Percentiles rank a stretch among this genome's conserved stretches.
Evolutionary conservation across 1,140 invertebrate genomes (phyloP).

Genomic region (Habropoda laboriosa): DNA sequence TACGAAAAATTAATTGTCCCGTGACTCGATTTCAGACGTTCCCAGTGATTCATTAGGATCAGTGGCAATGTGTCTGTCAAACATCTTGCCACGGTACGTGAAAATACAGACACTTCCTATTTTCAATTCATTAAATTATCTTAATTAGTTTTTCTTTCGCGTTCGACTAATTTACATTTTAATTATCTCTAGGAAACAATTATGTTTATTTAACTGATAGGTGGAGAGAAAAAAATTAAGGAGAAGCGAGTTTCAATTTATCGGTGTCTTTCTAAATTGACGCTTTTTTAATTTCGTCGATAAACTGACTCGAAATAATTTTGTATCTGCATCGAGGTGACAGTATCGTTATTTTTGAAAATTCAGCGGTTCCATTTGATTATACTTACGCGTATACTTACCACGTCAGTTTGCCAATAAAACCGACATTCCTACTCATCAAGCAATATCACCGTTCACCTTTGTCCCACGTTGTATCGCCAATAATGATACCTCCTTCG

Average conservation of each 20-base stretch:
- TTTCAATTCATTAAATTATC: too few species aligned
- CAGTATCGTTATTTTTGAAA: too few species aligned
- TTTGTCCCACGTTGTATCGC: neutral
- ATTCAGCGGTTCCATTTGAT: neutral
- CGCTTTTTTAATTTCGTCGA: too few species aligned
- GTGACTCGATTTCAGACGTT: neutral
- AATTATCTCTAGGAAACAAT: too few species aligned
- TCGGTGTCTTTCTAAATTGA: too few species aligned
- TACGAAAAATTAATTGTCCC: constrained; percentile 8
- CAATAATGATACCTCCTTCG: neutral
- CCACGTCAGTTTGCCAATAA: neutral
- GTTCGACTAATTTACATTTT: too few species aligned
- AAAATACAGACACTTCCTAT: neutral
- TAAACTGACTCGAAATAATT: neutral
- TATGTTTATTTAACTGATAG: too few species aligned
- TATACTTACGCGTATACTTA: neutral
- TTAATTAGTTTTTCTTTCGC: too few species aligned
- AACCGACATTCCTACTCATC: neutral
- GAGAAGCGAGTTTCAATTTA: too few species aligned
- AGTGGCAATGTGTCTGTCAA: too few species aligned
- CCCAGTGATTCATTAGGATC: neutral
- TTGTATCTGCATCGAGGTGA: too few species aligned
- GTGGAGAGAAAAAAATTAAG: too few species aligned
- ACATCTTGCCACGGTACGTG: neutral
- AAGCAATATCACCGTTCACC: neutral